These are phyloP conservation scores for Heptranchias perlo DNA, from an alignment of 2,113 vertebrate species.

Conservation along the genomic window DNA sequence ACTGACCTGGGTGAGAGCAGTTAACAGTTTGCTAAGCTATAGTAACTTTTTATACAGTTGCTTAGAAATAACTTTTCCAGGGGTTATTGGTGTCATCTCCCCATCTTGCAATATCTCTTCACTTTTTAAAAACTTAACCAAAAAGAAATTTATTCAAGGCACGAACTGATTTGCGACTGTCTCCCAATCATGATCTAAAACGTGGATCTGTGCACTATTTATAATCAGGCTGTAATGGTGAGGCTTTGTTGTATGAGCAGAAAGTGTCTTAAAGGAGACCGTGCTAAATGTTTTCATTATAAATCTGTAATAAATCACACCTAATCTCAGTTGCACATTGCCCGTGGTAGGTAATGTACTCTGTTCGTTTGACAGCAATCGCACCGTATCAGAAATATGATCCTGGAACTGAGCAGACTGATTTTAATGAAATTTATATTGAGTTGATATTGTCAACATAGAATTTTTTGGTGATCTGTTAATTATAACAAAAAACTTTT, in stretches of 20 bases:
- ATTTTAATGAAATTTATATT: neutral
- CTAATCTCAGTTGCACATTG: neutral
- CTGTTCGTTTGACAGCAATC: neutral
- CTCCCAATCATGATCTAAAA: neutral
- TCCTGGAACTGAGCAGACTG: neutral
- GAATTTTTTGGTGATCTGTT: neutral
- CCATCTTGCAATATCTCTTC: too few relatives aligned
- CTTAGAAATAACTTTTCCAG: too few relatives aligned
- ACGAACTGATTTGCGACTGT: neutral
- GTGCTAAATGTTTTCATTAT: neutral
- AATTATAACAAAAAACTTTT: too few relatives aligned
- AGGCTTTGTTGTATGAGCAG: neutral
- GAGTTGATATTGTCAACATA: neutral
- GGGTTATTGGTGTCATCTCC: too few relatives aligned
- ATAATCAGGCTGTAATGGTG: neutral
- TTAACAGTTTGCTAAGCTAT: too few relatives aligned
- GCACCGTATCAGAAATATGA: neutral
- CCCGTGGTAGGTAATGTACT: neutral
- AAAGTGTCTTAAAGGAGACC: neutral
- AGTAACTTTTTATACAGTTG: too few relatives aligned
- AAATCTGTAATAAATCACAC: neutral
- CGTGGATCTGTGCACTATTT: neutral
- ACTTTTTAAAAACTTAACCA: too few relatives aligned
- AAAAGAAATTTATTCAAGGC: too few relatives aligned
- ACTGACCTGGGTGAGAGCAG: too few relatives aligned